Evolutionary conservation across 2,888 invertebrate species (phyloP), one percentile per base, ranked within the genome.

Genomic region (Heliconius ismenius): DNA sequence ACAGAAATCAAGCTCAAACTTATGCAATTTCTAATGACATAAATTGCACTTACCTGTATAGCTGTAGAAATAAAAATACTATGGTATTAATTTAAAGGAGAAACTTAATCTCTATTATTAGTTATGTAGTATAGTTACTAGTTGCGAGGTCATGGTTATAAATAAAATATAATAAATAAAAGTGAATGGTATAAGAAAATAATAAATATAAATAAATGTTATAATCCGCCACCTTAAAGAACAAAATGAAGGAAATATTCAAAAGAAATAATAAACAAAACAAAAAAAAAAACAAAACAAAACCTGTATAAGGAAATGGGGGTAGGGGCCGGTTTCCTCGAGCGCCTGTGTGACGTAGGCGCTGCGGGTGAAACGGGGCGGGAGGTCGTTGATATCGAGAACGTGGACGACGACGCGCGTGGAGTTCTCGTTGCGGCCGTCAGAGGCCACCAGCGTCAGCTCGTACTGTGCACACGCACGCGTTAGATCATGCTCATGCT

Each of bases 311-410:
- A 97, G 95, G 86, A 91, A 90, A 86, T 95, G 95, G 78, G 97
- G 97, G 88, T 96, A 96, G 81, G 96, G 95, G 84, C 96, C 96
- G 84, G 96, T 95, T 91, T 97, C 97, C 91, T 98, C 98, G 81
- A 96, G 95, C 83, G 97, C 96, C 81, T 96, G 95, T 73, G 96
- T 95, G 87, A 95, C 91, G 94, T 97, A 98, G 77, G 95, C 90
- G 82, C 96, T 95, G 87, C 96, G 95, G 81, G 96, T 95, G 92
- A 97, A 97, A 83, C 95, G 95, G 49, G 98, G 98, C 75, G 98
- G 97, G 86, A 98, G 95, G 93, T 98, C 98, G 94, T 98, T 98
- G 87, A 97, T 97, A 92, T 98, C 98, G 84, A 96, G 96, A 83
- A 98, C 95, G 88, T 96, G 96, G 85, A 98, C 96, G 85, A 97